These are phyloP conservation scores for Onthophagus sagittarius DNA, from an alignment of 2,888 invertebrate species.

Conservation along the genomic window DNA sequence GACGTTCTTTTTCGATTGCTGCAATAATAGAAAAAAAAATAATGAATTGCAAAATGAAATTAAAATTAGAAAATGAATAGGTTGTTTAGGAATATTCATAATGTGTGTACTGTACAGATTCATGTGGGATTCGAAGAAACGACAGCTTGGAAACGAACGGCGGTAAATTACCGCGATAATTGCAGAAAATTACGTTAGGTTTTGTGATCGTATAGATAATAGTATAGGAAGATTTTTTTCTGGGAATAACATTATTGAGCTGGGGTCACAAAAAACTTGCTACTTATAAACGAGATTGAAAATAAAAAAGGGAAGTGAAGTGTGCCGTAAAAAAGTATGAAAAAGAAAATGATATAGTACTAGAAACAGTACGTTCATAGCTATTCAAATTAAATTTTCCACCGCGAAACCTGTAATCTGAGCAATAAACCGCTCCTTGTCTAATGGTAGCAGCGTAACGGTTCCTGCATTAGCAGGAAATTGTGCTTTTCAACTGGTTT, in stretches of 20 bases:
- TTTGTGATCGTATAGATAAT: no score
- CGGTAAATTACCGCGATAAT: neutral
- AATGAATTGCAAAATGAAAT: conserved; percentile 10
- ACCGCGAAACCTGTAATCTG: neutral
- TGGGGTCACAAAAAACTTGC: no score
- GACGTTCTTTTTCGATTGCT: conserved; percentile 71
- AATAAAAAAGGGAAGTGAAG: neutral
- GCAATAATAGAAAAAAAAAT: conserved; percentile 59
- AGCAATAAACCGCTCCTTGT: conserved; percentile 10
- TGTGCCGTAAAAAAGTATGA: neutral
- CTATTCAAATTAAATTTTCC: conserved; percentile 14
- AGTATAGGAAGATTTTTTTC: no score
- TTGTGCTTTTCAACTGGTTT: neutral
- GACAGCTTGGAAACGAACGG: neutral
- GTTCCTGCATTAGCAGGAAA: conserved; percentile 7
- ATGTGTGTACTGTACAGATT: no score
- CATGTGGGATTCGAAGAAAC: no score
- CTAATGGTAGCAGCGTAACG: conserved; percentile 10
- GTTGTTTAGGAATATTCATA: no score
- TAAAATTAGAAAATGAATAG: neutral
- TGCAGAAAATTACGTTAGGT: neutral
- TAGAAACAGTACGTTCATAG: neutral
- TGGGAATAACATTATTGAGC: no score
- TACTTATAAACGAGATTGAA: no score
- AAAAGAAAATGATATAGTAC: neutral